Base-by-base conservation (phyloP, 2,113 vertebrate genomes). In the Chaetops frenatus region DNA sequence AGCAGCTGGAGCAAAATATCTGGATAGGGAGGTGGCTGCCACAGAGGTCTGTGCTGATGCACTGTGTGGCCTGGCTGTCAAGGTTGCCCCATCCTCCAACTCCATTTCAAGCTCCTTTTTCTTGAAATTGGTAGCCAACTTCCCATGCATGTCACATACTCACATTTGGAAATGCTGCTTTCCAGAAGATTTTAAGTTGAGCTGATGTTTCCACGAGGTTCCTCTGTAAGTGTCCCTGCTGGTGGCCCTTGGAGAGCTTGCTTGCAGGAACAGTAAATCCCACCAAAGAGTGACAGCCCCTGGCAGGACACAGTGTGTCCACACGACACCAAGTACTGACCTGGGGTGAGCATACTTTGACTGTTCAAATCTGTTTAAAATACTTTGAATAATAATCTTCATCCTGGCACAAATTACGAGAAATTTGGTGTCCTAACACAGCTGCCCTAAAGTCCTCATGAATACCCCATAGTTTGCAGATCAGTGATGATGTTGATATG, bases 41-140 rank as follows among this genome's bases (percentile, higher is more conserved):
- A 24, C 1, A 1, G 31, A 56, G 44, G 38, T 74, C 54, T n/a
- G 29, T 40, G 44, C 66, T 64, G 38, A 57, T 79, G 48, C 48
- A 12, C 13, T 0, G 1, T 10, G 4, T 14, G 38, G 78, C 54
- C 44, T 28, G 45, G 31, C 35, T 1, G 0, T 36, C 12, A 0
- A 23, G 27, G 24, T 14, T 86, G 17, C 22, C 12, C 14, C 23
- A 12, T 36, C 35, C 11, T 71, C 15, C 20, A 58, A 40, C 31
- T 65, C 25, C 1, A 2, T 65, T 65, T 57, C 50, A 54, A 24
- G 7, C 8, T 33, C 10, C 12, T 36, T 73, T 81, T 67, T 44
- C 36, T 62, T 66, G 19, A 83, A 28, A 65, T 16, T 3, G 2
- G 14, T 57, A 33, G 40, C 12, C n/a, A 87, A 57, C 58, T 65